Evolutionary conservation across 2,113 vertebrate genomes (phyloP).

Genomic region (Copsychus sechellarum): DNA sequence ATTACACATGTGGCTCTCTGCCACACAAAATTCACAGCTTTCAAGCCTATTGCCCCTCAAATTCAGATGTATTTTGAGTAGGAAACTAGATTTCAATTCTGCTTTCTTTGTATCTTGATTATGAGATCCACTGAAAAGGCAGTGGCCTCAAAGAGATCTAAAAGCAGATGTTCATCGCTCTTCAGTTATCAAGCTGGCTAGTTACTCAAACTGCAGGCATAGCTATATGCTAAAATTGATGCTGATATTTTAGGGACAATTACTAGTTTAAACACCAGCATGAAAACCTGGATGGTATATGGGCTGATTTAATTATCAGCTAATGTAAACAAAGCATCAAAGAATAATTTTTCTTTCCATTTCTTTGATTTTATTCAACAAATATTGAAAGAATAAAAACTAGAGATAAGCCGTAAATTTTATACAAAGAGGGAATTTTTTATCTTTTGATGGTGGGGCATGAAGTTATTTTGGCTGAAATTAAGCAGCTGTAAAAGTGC

Average conservation of each 20-base stretch:
- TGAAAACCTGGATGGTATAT: background rate
- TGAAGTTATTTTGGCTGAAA: slow-evolving; percentile 1
- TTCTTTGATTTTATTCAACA: background rate
- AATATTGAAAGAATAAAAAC: background rate
- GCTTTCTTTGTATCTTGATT: background rate
- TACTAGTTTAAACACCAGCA: background rate
- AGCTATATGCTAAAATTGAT: background rate
- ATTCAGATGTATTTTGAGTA: background rate
- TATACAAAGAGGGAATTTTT: background rate
- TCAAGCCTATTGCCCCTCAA: background rate
- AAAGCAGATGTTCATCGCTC: background rate
- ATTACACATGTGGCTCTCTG: background rate
- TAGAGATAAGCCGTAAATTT: background rate
- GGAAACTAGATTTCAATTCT: background rate
- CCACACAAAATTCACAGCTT: background rate
- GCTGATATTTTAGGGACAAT: background rate
- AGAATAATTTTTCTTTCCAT: background rate
- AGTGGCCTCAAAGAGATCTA: background rate
- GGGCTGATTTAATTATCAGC: background rate
- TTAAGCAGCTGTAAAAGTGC: background rate
- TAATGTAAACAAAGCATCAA: background rate
- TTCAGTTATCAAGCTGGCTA: background rate
- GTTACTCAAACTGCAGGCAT: background rate
- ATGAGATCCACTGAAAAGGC: background rate
- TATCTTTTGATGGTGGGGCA: background rate